These are phyloP conservation scores for Malaclemys terrapin DNA, from an alignment of 2,113 vertebrate genomes.

Conservation along the genomic window DNA sequence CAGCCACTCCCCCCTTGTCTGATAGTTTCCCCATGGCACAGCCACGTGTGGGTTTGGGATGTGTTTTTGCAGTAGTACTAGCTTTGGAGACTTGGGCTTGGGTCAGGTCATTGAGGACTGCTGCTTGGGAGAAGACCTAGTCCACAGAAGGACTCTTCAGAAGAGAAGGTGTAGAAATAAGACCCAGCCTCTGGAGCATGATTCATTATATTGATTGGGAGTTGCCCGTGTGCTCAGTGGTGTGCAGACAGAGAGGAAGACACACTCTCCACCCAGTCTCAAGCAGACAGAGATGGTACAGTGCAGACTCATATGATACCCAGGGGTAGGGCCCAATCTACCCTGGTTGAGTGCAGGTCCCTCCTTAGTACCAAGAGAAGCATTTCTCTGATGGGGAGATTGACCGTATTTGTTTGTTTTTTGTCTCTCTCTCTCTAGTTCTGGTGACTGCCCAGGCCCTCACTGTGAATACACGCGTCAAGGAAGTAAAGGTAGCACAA, in stretches of 20 bases:
- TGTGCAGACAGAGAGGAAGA: neutral
- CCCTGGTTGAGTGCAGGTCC: slow-evolving; percentile 20
- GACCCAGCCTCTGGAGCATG: neutral
- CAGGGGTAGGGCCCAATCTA: neutral
- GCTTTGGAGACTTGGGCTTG: neutral
- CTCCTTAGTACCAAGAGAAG: neutral
- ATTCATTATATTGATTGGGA: neutral
- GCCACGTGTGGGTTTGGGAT: no score
- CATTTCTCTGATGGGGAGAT: slow-evolving; percentile 37
- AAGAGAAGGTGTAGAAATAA: neutral
- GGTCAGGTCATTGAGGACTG: neutral
- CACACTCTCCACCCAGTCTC: neutral
- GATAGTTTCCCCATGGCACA: no score
- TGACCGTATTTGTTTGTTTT: neutral
- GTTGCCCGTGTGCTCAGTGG: neutral
- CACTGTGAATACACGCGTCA: slow-evolving; percentile 74
- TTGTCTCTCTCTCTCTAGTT: slow-evolving; percentile 67
- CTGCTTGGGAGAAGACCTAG: neutral
- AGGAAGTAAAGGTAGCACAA: slow-evolving; percentile 69
- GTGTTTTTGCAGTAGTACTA: neutral
- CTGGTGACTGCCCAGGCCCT: slow-evolving; percentile 74
- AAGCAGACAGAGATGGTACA: neutral
- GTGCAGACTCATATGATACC: neutral
- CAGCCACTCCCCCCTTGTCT: neutral
- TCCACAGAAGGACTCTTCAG: neutral